phyloP scores from a whole-genome alignment of 2,888 invertebrate genomes.

The Ormyrus nitidulus region DNA sequence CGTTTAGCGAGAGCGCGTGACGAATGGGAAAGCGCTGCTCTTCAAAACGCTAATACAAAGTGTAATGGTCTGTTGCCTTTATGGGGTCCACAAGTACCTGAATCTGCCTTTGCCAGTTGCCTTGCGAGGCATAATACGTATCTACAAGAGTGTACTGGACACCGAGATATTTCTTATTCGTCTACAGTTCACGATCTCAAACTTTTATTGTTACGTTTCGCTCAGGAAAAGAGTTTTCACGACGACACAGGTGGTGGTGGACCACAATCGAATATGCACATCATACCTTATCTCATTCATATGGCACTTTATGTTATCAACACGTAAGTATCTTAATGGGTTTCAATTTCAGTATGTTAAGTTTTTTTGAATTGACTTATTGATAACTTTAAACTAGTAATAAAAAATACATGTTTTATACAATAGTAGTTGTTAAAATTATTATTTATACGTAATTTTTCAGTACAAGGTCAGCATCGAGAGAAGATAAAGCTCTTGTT shows the following conservation, averaged over 20 bases:
- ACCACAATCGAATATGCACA: conserved; percentile 97
- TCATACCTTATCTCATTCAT: conserved; percentile 94
- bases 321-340: conserved; percentile 79
- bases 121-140: conserved; percentile 94
- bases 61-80: conserved; percentile 97
- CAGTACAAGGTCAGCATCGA: conserved; percentile 83
- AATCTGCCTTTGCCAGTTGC: conserved; percentile 94
- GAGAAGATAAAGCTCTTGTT: conserved; percentile 88
- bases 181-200: conserved; percentile 96
- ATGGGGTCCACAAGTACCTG: conserved; percentile 96
- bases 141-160: conserved; percentile 83
- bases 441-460: background rate
- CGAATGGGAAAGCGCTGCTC: conserved; percentile 98
- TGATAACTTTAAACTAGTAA: no score
- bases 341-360: no score
- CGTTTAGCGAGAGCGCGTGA: conserved; percentile 84
- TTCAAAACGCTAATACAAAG: conserved; percentile 98
- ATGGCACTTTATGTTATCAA: conserved; percentile 96
- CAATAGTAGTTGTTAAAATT: no score
- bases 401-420: no score
- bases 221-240: conserved; percentile 96
- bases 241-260: conserved; percentile 98
- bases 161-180: conserved; percentile 86
- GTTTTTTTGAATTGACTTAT: no score
- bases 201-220: conserved; percentile 90